Conservation (phyloP, 2,888 invertebrate genomes). For the Parapristionchus giblindavisi region DNA sequence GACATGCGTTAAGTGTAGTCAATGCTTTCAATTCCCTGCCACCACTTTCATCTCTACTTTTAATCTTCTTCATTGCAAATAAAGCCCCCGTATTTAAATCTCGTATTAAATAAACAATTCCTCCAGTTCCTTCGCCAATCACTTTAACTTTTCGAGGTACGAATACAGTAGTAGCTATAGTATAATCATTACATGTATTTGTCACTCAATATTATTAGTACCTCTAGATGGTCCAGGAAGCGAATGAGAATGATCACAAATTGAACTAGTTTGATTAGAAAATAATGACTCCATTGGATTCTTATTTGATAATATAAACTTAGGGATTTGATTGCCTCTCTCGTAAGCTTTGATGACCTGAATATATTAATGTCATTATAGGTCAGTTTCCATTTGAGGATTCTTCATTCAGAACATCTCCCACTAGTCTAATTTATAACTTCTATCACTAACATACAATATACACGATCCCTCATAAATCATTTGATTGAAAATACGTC, state of each 20-base stretch:
- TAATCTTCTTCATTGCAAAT: constrained; percentile 16
- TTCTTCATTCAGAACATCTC: too few species aligned
- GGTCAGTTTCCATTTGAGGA: too few species aligned
- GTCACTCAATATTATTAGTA: not conserved
- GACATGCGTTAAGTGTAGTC: not conserved
- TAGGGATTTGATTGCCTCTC: not conserved
- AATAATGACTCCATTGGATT: not conserved
- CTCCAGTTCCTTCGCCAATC: not conserved
- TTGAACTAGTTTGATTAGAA: not conserved
- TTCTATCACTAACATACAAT: too few species aligned
- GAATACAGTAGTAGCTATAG: not conserved
- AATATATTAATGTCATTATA: too few species aligned
- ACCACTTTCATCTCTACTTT: not conserved
- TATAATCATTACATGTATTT: not conserved
- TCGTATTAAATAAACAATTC: not conserved
- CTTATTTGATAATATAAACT: not conserved
- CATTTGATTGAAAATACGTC: too few species aligned
- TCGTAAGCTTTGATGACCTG: not conserved
- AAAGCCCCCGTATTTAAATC: constrained; percentile 1
- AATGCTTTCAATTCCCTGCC: constrained; percentile 3
- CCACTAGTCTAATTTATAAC: too few species aligned
- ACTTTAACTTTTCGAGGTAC: not conserved
- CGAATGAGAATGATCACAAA: not conserved
- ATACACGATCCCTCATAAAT: too few species aligned
- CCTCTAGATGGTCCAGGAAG: constrained; percentile 14